Evolutionary conservation across 2,888 invertebrate species (phyloP), one percentile per base, ranked within the genome.

Genomic region (Acrocera orbiculus): DNA sequence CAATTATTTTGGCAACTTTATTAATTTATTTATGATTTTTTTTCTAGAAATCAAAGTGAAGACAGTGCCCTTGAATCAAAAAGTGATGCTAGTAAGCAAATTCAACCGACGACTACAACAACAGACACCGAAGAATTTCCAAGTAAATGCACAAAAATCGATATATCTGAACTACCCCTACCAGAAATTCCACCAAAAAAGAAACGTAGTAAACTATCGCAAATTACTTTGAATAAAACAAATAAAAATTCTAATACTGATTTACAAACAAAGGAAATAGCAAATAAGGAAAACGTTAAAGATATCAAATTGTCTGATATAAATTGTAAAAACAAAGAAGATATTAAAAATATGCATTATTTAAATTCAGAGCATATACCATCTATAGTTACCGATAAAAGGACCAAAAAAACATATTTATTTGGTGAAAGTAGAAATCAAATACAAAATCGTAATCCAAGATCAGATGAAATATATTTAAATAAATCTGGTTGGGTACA

Each of bases 401-500:
- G 36, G 30, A 40, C 39, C 16, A 53, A 54, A 40, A 58, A 58
- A 17, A 58, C 58, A 1, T 60, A 60, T 47, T 44, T 60, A 8
- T 60, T 60, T 37, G 60, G 60, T 1, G 60, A 61, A 36, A 53
- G 50, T 24, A 30, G 38, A 14, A 25, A 26, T 5, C 23, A 11
- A 14, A 33, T 9, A 16, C 36, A 35, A 27, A 34, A 34, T 19
- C 29, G 30, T n/a, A 22, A 34, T 20, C 4, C 16, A 26, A 40
- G 38, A 19, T 53, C 52, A 35, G 56, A 56, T 40, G 55, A 59
- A 44, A 59, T 61, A 27, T 60, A 53, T 30, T 46, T 61, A 4
- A 61, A 59, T 39, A 60, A 60, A 36, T 62, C 63, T 19, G 63
- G 63, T 15, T 64, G 63, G 63, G 62, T 63, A n/a, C 62, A 64